phyloP scores from a whole-genome alignment of 1,140 invertebrate genomes.

The Drosophila parabipectinata region DNA sequence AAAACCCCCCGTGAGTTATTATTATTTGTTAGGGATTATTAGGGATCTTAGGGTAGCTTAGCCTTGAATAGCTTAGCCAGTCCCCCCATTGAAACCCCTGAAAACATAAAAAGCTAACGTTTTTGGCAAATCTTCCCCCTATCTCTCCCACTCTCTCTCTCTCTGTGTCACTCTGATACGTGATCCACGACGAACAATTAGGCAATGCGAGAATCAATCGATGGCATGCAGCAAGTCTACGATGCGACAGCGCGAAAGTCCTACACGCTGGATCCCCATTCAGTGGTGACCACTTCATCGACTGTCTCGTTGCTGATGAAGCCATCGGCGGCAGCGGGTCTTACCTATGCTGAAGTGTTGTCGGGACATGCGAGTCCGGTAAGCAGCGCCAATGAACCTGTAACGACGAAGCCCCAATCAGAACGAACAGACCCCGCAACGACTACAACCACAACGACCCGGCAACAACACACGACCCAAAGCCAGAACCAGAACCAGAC shows the following conservation, averaged over 20 bases:
- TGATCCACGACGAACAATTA: conserved; percentile 85
- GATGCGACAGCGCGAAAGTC: conserved; percentile 88
- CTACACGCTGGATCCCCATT: conserved; percentile 90
- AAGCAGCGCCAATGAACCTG: conserved; percentile 70
- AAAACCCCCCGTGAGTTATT: conserved; percentile 34
- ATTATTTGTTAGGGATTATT: conserved; percentile 1
- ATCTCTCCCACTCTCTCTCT: conserved; percentile 68
- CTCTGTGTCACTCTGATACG: conserved; percentile 42
- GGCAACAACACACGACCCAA: conserved; percentile 27
- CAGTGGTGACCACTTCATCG: conserved; percentile 84
- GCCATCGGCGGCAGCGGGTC: conserved; percentile 82
- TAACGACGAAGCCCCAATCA: conserved; percentile 45
- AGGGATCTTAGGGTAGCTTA: conserved; percentile 41
- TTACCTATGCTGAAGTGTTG: conserved; percentile 85
- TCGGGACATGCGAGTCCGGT: conserved; percentile 83
- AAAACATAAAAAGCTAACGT: conserved; percentile 77
- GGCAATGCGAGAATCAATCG: conserved; percentile 88
- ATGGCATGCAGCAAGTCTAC: conserved; percentile 88
- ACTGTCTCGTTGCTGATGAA: conserved; percentile 82
- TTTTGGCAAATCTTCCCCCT: conserved; percentile 83
- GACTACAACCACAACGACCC: conserved; percentile 44
- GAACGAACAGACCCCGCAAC: conserved; percentile 54
- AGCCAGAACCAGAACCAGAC: conserved; percentile 33
- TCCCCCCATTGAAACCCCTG: conserved; percentile 51
- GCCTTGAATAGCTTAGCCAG: conserved; percentile 7